phyloP scores from a whole-genome alignment of 2,888 invertebrate genomes.

The Coelopa pilipes region DNA sequence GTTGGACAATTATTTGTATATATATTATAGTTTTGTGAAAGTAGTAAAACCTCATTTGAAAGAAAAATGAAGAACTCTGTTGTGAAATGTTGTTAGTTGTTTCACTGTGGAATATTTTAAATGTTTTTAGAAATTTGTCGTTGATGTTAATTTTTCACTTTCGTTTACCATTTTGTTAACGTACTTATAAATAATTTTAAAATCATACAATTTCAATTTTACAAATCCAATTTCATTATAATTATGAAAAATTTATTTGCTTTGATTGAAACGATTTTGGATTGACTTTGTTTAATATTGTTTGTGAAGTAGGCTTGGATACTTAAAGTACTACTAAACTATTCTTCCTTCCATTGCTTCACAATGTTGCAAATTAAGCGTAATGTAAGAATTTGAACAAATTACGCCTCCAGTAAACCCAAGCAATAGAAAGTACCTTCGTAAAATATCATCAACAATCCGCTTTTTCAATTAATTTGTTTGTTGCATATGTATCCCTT shows the following conservation, averaged over 20 bases:
- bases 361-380: not conserved
- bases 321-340: not conserved
- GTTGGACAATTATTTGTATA: slow-evolving; percentile 18
- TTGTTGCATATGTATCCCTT: no score
- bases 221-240: not conserved
- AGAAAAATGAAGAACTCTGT: not conserved
- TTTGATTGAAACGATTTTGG: no score
- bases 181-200: not conserved
- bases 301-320: no score
- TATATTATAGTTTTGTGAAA: slow-evolving; percentile 18
- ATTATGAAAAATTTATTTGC: no score
- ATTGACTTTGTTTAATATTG: no score
- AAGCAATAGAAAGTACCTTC: no score
- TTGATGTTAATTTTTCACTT: not conserved
- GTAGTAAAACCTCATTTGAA: not conserved
- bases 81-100: not conserved
- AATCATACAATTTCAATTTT: not conserved
- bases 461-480: no score
- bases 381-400: not conserved
- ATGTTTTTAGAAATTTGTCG: not conserved
- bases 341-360: not conserved
- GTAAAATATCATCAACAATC: no score
- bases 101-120: not conserved
- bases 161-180: not conserved
- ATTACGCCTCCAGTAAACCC: no score